Percentiles rank a stretch among this genome's conserved stretches.
These are phyloP conservation scores for Diploptera punctata DNA, from an alignment of 2,888 invertebrate genomes.

Conservation along the genomic window DNA sequence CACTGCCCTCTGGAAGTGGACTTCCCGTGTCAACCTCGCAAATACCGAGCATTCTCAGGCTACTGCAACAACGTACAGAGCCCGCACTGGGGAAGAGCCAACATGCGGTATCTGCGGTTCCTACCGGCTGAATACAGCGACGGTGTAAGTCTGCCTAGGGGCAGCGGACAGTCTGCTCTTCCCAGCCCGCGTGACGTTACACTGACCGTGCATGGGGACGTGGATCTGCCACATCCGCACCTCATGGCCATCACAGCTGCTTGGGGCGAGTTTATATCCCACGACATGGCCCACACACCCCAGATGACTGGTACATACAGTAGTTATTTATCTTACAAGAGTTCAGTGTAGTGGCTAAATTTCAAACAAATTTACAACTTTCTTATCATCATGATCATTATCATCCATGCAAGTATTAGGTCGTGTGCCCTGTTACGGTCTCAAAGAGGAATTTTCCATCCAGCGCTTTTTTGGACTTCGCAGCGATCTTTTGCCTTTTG, in stretches of 20 bases:
- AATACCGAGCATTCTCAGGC: conserved; percentile 61
- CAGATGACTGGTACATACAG: conserved; percentile 58
- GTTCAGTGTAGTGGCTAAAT: no score
- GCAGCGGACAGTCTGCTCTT: conserved; percentile 48
- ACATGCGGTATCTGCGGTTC: conserved; percentile 56
- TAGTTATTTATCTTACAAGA: no score
- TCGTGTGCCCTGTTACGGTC: no score
- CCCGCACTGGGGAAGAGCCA: conserved; percentile 60
- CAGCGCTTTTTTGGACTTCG: no score
- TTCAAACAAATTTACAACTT: no score
- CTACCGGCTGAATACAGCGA: conserved; percentile 61
- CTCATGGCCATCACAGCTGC: conserved; percentile 61
- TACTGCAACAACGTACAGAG: conserved; percentile 62
- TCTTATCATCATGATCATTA: no score
- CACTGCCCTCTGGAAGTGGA: conserved; percentile 56
- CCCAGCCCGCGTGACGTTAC: conserved; percentile 60
- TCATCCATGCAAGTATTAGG: no score
- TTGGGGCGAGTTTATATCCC: conserved; percentile 61
- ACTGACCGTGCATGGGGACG: conserved; percentile 56
- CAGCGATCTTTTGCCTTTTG: no score
- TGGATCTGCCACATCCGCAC: conserved; percentile 58
- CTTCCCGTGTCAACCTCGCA: conserved; percentile 59
- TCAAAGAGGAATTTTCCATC: no score
- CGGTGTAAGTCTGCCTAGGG: conserved; percentile 57
- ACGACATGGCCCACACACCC: conserved; percentile 62